phyloP scores from a whole-genome alignment of 2,113 vertebrate species.

The Hucho hucho region DNA sequence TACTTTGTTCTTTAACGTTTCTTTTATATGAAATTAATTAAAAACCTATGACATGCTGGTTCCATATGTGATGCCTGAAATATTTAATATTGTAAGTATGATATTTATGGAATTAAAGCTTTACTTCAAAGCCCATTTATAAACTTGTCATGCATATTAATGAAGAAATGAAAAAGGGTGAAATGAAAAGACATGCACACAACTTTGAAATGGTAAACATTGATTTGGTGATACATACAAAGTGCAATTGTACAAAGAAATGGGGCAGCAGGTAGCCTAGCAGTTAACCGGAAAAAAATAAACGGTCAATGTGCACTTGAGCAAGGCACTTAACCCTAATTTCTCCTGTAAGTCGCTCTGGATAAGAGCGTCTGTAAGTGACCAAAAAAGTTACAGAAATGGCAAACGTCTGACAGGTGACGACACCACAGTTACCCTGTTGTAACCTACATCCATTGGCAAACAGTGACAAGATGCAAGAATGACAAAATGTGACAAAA shows the following conservation, averaged over 20 bases:
- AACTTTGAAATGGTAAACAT: conserved; percentile 23
- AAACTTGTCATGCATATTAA: background rate
- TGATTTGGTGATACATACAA: background rate
- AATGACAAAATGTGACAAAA: background rate
- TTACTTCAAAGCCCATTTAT: background rate
- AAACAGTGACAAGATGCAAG: background rate
- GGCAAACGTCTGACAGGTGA: no score
- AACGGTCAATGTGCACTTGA: no score
- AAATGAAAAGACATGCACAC: background rate
- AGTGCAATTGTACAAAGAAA: background rate
- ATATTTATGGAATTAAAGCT: conserved; percentile 10
- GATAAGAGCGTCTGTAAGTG: background rate
- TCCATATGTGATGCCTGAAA: background rate
- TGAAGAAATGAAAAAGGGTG: conserved; percentile 40
- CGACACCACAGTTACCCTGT: background rate
- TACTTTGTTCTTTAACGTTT: conserved; percentile 1
- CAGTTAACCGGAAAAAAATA: no score
- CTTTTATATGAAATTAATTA: no score
- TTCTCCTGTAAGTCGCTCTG: no score
- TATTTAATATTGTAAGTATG: background rate
- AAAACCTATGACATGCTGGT: background rate
- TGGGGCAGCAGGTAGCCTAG: background rate
- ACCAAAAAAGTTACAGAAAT: background rate
- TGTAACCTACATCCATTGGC: background rate
- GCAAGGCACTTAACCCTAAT: no score